These are phyloP conservation scores for Lingula anatina DNA, from an alignment of 2,888 invertebrate genomes.

Conservation along the genomic window DNA sequence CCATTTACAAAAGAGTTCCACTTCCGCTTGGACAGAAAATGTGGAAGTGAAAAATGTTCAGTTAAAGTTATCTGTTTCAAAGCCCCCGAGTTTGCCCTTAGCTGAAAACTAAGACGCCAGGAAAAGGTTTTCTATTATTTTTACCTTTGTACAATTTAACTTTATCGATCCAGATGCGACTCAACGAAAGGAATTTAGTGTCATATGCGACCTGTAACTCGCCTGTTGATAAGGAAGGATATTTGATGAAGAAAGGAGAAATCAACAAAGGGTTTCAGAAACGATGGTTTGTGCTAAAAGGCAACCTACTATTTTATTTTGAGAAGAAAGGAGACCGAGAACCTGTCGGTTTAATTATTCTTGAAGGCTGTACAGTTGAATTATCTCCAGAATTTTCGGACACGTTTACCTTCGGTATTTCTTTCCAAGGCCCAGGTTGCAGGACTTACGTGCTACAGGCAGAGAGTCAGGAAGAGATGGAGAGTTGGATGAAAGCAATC, in stretches of 20 bases:
- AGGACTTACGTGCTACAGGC: constrained; percentile 80
- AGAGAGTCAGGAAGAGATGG: too few species aligned
- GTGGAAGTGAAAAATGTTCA: too few species aligned
- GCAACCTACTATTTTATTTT: constrained; percentile 91
- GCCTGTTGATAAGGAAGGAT: constrained; percentile 89
- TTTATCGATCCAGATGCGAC: too few species aligned
- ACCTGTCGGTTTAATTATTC: constrained; percentile 84
- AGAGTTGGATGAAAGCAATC: constrained; percentile 91
- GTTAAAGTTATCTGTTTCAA: too few species aligned
- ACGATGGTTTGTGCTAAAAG: constrained; percentile 89
- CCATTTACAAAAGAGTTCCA: too few species aligned
- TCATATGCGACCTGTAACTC: constrained; percentile 82
- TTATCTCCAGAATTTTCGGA: constrained; percentile 57
- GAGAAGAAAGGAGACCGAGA: constrained; percentile 88
- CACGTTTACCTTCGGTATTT: constrained; percentile 73
- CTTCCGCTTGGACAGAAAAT: too few species aligned
- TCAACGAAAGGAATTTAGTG: constrained; percentile 89
- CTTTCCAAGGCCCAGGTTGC: constrained; percentile 81
- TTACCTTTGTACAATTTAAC: too few species aligned
- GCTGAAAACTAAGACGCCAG: too few species aligned
- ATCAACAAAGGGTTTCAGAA: constrained; percentile 82
- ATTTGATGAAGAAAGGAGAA: constrained; percentile 82
- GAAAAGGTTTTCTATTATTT: too few species aligned
- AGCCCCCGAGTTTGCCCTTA: too few species aligned
- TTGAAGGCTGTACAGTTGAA: constrained; percentile 86